Percentiles rank a stretch among this genome's conserved stretches.
phyloP scores from a whole-genome alignment of 2,888 invertebrate species.

The Drosophila percnosoma region DNA sequence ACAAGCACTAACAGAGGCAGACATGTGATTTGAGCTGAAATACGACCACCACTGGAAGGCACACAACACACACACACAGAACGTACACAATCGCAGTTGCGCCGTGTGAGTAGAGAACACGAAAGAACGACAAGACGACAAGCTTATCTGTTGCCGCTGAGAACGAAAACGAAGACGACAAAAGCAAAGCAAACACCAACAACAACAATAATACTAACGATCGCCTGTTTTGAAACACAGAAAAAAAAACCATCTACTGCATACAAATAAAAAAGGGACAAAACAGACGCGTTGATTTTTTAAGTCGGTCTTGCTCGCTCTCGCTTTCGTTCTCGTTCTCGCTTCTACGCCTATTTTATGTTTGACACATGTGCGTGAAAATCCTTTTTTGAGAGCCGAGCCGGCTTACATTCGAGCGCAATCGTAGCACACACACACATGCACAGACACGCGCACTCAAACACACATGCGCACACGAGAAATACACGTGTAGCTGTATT shows the following conservation, averaged over 20 bases:
- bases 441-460: not conserved
- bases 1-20: constrained; percentile 40
- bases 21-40: constrained; percentile 73
- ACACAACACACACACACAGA: constrained; percentile 20
- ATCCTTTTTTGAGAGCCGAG: constrained; percentile 48
- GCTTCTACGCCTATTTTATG: constrained; percentile 21
- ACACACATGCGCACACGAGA: constrained; percentile 12
- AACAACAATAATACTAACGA: constrained; percentile 30
- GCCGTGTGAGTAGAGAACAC: constrained; percentile 52
- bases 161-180: constrained; percentile 68
- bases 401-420: constrained; percentile 18
- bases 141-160: constrained; percentile 67
- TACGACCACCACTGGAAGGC: constrained; percentile 67
- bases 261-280: constrained; percentile 44
- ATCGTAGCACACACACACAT: constrained; percentile 6
- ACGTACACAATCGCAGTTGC: constrained; percentile 31
- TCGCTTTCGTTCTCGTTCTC: not conserved
- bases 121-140: constrained; percentile 52
- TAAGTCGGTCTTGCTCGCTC: constrained; percentile 27
- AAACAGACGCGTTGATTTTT: constrained; percentile 42
- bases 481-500: constrained; percentile 62
- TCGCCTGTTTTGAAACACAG: constrained; percentile 63
- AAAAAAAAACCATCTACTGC: constrained; percentile 17
- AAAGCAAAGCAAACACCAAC: constrained; percentile 76
- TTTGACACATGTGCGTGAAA: constrained; percentile 71